phyloP scores from a whole-genome alignment of 2,113 vertebrate species.

The Penelope pileata region DNA sequence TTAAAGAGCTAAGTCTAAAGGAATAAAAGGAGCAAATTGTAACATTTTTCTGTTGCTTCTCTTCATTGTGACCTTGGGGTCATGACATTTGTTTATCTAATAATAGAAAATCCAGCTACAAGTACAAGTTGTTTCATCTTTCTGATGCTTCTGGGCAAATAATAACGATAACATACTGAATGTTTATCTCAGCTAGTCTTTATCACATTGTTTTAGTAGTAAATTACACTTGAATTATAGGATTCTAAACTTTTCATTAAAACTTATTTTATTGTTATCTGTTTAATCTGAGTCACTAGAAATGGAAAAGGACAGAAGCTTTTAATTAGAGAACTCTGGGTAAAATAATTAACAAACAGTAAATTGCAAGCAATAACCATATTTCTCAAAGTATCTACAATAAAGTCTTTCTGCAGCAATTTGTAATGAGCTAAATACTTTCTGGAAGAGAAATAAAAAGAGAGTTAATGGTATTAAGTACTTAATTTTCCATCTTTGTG shows the following conservation, averaged over 20 bases:
- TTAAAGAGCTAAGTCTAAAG: neutral
- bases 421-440: slow-evolving; percentile 29
- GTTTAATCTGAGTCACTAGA: neutral
- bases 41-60: neutral
- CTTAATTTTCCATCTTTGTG: neutral
- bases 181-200: slow-evolving; percentile 25
- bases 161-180: neutral
- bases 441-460: slow-evolving; percentile 6
- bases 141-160: slow-evolving; percentile 15
- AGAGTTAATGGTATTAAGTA: slow-evolving; percentile 5
- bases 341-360: slow-evolving; percentile 54
- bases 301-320: slow-evolving; percentile 13
- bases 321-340: slow-evolving; percentile 29
- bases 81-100: neutral
- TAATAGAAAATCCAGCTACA: slow-evolving; percentile 4
- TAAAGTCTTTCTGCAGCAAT: slow-evolving; percentile 17
- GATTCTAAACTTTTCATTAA: slow-evolving; percentile 11
- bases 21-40: neutral
- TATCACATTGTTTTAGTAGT: neutral
- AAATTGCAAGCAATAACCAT: slow-evolving; percentile 9
- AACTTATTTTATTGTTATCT: slow-evolving; percentile 32
- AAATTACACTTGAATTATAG: slow-evolving; percentile 26
- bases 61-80: neutral
- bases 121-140: slow-evolving; percentile 25
- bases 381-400: slow-evolving; percentile 21